Percentiles rank a stretch among this genome's conserved stretches.
phyloP scores from a whole-genome alignment of 2,888 invertebrate genomes.

The Thumatha senex region DNA sequence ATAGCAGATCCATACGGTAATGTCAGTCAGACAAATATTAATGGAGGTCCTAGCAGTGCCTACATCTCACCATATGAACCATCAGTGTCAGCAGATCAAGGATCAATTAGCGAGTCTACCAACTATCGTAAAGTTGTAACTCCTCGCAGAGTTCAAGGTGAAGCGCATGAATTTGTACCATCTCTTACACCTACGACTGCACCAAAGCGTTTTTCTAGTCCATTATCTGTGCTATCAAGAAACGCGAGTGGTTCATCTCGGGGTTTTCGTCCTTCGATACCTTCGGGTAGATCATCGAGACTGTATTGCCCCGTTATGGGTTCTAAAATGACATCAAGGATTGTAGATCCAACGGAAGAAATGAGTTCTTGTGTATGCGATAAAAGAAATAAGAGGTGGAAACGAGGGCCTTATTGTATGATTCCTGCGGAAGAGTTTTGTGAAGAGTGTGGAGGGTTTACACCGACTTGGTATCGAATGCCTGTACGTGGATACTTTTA shows the following conservation, averaged over 20 bases:
- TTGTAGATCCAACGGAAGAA: background rate
- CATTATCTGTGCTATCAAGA: background rate
- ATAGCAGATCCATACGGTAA: background rate
- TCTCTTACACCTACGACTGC: conserved; percentile 1
- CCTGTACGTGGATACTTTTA: conserved; percentile 16
- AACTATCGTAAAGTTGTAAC: conserved; percentile 12
- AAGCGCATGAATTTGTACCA: background rate
- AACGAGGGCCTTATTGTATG: conserved; percentile 15
- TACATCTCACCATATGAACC: background rate
- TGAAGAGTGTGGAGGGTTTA: conserved; percentile 15
- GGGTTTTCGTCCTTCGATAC: background rate
- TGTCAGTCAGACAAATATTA: background rate
- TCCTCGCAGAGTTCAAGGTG: background rate
- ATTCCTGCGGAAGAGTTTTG: conserved; percentile 13
- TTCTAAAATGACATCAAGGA: conserved; percentile 6
- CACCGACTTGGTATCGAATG: conserved; percentile 11
- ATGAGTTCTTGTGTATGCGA: conserved; percentile 16
- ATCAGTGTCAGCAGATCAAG: background rate
- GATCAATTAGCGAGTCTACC: background rate
- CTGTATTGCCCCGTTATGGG: background rate
- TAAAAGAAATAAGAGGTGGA: background rate
- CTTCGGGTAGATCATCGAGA: background rate
- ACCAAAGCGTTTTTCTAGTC: conserved; percentile 4
- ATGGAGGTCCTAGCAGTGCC: background rate
- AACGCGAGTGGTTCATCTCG: background rate